Base-by-base conservation (phyloP, 2,797 vertebrate species). In the Catamblyrhynchus diadema region DNA sequence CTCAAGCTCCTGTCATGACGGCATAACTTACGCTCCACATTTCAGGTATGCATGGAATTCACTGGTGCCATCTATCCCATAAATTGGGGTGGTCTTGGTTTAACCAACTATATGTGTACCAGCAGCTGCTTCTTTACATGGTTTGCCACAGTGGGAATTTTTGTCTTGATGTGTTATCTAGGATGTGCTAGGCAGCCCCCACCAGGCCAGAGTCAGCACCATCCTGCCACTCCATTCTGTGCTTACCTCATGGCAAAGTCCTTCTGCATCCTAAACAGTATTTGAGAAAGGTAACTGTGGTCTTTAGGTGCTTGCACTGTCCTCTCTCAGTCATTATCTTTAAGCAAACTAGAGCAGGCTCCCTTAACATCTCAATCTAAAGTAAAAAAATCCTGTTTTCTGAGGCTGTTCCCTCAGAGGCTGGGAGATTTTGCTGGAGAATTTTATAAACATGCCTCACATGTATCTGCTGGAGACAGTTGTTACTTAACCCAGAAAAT, bases 61-160 rank as follows among this genome's bases (percentile, higher is more conserved):
- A 8, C 5, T 1, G n/a, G 28, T 39, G 23, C n/a, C 41, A 47
- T 25, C 54, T 33, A 9, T 21, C 24, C 56, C 21, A 18, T 18
- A 8, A 54, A 21, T 12, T 35, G 64, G 25, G 33, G 8, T 54
- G 41, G 41, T 54, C 56, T 41, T 47, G 24, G 21, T 41, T 61
- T 69, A 18, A 41, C 21, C 30, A 61, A 30, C 33, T 17, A 14
- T 21, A 30, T 15, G 24, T 25, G 33, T 13, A 28, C 8, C 35
- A 59, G 57, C 12, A 39, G 25, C 21, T 70, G 9, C 17, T 54
- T 30, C 41, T 61, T 78, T 32, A 27, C 33, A 41, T 0, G 0
- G 21, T 18, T 61, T 41, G 14, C 30, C 30, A 21, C 24, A 25
- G 47, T 18, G 30, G 30, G 41, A 70, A 47, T 47, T 69, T 77